phyloP scores from a whole-genome alignment of 2,113 vertebrate species.

The Erythrocercus mccallii region DNA sequence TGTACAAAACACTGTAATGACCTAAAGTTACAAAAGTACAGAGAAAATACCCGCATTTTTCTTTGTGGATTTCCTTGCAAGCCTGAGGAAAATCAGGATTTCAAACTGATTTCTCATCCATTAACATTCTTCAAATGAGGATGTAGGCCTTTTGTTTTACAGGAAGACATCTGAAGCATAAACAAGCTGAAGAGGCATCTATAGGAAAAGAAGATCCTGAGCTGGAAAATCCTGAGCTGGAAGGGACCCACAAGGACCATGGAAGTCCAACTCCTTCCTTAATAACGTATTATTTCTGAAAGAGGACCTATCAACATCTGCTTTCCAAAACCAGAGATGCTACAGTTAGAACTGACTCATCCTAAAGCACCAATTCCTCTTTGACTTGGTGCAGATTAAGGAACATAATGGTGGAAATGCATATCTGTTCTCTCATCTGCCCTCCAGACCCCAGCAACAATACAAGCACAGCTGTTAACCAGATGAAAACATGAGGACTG shows the following conservation, averaged over 20 bases:
- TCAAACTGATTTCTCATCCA: not conserved
- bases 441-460: constrained; percentile 1
- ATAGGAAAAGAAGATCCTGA: not conserved
- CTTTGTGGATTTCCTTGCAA: not conserved
- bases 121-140: not conserved
- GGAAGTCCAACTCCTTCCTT: not conserved
- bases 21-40: not conserved
- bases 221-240: not conserved
- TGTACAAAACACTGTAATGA: rapidly evolving
- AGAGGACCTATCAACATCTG: not conserved
- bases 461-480: constrained; percentile 56
- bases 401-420: not conserved
- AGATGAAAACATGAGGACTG: constrained; percentile 44
- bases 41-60: rapidly evolving
- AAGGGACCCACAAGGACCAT: not conserved
- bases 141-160: not conserved
- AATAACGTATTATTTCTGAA: not conserved
- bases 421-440: not conserved
- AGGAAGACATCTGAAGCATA: not conserved
- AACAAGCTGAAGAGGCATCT: not conserved
- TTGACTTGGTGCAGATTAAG: constrained; percentile 43
- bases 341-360: constrained; percentile 1
- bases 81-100: not conserved
- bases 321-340: constrained; percentile 4
- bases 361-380: constrained; percentile 16